These are phyloP conservation scores for Gopherus evgoodei DNA, from an alignment of 2,113 vertebrate species.

Conservation along the genomic window DNA sequence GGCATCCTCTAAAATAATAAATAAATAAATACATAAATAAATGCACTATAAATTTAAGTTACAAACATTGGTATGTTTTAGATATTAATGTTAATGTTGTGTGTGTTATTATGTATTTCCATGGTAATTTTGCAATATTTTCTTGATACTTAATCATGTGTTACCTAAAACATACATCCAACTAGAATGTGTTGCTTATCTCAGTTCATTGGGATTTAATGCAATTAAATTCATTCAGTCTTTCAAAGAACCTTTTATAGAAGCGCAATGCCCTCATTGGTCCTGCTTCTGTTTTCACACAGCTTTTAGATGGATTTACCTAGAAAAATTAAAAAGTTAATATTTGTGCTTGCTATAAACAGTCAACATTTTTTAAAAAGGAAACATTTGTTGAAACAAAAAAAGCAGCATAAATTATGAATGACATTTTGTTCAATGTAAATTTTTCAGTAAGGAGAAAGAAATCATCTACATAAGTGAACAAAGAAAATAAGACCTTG, in stretches of 20 bases:
- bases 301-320: accelerated
- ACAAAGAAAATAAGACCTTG: neutral
- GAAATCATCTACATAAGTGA: neutral
- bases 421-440: accelerated
- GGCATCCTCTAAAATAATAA: conserved; percentile 30
- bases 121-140: neutral
- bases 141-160: conserved; percentile 12
- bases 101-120: accelerated
- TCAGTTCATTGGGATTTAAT: neutral
- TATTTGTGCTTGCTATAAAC: neutral
- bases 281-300: accelerated
- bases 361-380: neutral
- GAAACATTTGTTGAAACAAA: neutral
- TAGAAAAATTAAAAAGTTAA: neutral
- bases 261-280: accelerated
- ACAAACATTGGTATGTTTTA: neutral
- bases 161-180: neutral
- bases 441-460: neutral
- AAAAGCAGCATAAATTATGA: neutral
- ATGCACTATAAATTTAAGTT: conserved; percentile 33
- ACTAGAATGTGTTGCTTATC: neutral
- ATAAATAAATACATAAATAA: neutral
- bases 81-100: accelerated
- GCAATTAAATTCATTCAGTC: neutral
- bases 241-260: accelerated